Evolutionary conservation across 2,797 vertebrate genomes (phyloP).

Genomic region (Tragopan temminckii): DNA sequence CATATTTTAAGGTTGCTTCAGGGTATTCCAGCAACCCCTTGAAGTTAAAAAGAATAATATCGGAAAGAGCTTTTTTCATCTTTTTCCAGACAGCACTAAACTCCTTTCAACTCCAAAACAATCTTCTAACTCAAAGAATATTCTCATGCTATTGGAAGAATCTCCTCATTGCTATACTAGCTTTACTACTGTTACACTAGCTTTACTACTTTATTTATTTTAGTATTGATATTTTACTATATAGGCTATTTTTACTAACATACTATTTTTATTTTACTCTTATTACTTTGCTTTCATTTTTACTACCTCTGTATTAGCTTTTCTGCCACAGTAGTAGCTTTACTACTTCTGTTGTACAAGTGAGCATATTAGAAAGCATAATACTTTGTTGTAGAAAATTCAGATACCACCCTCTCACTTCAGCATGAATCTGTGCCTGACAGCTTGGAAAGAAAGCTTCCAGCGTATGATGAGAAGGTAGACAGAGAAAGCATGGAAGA

Average conservation of each 20-base stretch:
- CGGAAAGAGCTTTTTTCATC: not conserved
- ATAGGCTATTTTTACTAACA: not conserved
- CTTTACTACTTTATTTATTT: not conserved
- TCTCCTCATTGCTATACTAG: not conserved
- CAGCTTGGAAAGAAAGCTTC: not conserved
- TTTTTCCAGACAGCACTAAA: slow-evolving; percentile 22
- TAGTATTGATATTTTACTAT: not conserved
- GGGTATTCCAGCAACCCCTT: slow-evolving; percentile 24
- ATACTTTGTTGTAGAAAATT: not conserved
- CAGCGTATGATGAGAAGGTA: not conserved
- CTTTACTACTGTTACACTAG: not conserved
- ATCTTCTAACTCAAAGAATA: not conserved
- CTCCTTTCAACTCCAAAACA: not conserved
- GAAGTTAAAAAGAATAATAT: slow-evolving; percentile 46
- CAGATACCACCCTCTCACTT: not conserved
- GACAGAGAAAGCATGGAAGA: not conserved
- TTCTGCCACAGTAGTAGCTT: not conserved
- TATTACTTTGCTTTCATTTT: not conserved
- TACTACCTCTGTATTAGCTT: not conserved
- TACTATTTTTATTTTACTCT: not conserved
- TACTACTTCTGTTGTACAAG: not conserved
- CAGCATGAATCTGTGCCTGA: not conserved
- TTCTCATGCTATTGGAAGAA: not conserved
- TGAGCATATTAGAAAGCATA: not conserved
- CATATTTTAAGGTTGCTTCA: slow-evolving; percentile 45